Evolutionary conservation across 2,888 invertebrate species (phyloP).

Genomic region (Eupeodes latifasciatus): DNA sequence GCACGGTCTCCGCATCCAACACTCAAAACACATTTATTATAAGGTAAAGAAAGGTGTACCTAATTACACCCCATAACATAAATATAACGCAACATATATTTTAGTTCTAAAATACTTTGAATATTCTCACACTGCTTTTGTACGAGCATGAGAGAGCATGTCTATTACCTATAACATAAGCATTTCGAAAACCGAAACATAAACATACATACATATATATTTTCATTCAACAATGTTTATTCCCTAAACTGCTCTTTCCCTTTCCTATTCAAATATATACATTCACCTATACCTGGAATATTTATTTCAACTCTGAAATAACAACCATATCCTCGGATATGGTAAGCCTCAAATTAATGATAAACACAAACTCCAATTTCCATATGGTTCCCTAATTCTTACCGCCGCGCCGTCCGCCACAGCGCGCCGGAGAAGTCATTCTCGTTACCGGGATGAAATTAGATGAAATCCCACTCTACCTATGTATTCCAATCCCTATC

Average conservation of each 20-base stretch:
- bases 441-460: slow-evolving; percentile 33
- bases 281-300: slow-evolving; percentile 53
- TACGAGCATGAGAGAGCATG: too few relatives aligned
- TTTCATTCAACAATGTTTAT: slow-evolving; percentile 30
- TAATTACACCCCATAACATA: slow-evolving; percentile 5
- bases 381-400: slow-evolving; percentile 37
- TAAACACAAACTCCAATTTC: slow-evolving; percentile 59
- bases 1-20: not conserved
- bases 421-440: too few relatives aligned
- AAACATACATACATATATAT: not conserved
- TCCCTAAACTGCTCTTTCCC: not conserved
- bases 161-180: slow-evolving; percentile 1
- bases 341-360: slow-evolving; percentile 59
- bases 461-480: slow-evolving; percentile 67
- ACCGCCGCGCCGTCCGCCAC: too few relatives aligned
- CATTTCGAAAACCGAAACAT: not conserved
- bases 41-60: not conserved
- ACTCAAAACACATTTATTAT: not conserved
- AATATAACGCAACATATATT: not conserved
- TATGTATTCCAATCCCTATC: not conserved
- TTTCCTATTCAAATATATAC: not conserved
- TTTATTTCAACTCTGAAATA: slow-evolving; percentile 50
- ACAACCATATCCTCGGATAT: slow-evolving; percentile 11
- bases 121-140: not conserved
- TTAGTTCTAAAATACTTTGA: not conserved